A percentile compares a stretch with the other conserved stretches of the same genome.
phyloP scores from a whole-genome alignment of 64 coral and sea anemone genomes.

The Orbicella faveolata region DNA sequence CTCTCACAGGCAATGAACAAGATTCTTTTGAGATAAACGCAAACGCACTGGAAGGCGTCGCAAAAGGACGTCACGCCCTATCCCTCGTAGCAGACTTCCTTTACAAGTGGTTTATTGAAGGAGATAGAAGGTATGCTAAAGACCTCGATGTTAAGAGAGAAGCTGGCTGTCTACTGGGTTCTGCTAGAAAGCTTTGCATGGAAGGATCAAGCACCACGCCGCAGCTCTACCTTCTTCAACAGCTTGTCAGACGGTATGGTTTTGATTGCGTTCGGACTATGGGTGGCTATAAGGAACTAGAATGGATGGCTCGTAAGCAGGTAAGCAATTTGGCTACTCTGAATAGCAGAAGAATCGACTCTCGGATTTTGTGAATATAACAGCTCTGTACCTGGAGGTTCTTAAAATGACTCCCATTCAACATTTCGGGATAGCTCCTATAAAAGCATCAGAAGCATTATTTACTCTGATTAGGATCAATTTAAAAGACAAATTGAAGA shows the following conservation, averaged over 20 bases:
- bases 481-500: too few species aligned
- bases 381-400: too few species aligned
- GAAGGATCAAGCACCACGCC: conserved; percentile 10
- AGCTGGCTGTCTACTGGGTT: background rate
- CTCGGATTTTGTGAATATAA: too few species aligned
- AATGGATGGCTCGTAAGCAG: conserved; percentile 14
- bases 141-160: background rate
- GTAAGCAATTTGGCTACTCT: too few species aligned
- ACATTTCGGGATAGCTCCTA: too few species aligned
- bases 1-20: background rate
- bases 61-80: conserved; percentile 27
- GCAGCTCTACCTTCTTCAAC: conserved; percentile 28
- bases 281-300: conserved; percentile 7
- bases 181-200: conserved; percentile 1
- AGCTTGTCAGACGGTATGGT: conserved; percentile 53
- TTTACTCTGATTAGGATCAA: too few species aligned
- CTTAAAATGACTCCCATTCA: too few species aligned
- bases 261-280: conserved; percentile 43
- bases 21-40: conserved; percentile 4
- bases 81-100: conserved; percentile 16
- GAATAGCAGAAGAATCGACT: too few species aligned
- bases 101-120: conserved; percentile 17
- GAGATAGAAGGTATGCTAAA: background rate
- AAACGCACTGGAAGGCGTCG: conserved; percentile 20
- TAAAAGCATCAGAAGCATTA: too few species aligned